Evolutionary conservation across 1,140 invertebrate species (phyloP).

Genomic region (Lepeophtheirus salmonis): DNA sequence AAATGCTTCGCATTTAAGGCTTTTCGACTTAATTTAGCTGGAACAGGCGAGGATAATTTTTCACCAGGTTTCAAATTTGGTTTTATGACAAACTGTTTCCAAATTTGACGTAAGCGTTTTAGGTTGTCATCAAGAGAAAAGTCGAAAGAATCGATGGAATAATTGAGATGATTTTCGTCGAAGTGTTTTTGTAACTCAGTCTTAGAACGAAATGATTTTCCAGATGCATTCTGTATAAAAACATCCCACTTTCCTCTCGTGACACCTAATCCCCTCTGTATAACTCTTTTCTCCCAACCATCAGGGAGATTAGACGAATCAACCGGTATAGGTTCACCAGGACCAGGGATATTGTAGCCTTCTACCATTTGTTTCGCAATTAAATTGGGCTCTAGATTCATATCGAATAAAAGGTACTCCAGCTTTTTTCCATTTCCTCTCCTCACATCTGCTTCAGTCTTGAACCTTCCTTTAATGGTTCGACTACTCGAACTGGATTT

Average conservation of each 20-base stretch:
- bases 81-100: slow-evolving; percentile 9
- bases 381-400: not conserved
- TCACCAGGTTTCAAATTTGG: not conserved
- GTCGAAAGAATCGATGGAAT: slow-evolving; percentile 3
- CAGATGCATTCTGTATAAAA: slow-evolving; percentile 4
- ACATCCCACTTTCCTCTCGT: slow-evolving; percentile 17
- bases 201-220: slow-evolving; percentile 16
- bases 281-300: slow-evolving; percentile 14
- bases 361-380: slow-evolving; percentile 15
- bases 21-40: not conserved
- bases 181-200: slow-evolving; percentile 15
- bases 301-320: slow-evolving; percentile 6
- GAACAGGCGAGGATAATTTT: not conserved
- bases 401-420: slow-evolving; percentile 2
- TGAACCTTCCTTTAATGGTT: not conserved
- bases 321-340: slow-evolving; percentile 5
- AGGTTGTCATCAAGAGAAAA: slow-evolving; percentile 12
- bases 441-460: not conserved
- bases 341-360: slow-evolving; percentile 15
- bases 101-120: slow-evolving; percentile 7
- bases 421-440: not conserved
- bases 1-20: too few relatives aligned
- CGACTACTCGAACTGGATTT: not conserved
- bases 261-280: not conserved
- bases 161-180: slow-evolving; percentile 3